Evolutionary conservation across 2,113 vertebrate genomes (phyloP).

Genomic region (Laticauda laticaudata): DNA sequence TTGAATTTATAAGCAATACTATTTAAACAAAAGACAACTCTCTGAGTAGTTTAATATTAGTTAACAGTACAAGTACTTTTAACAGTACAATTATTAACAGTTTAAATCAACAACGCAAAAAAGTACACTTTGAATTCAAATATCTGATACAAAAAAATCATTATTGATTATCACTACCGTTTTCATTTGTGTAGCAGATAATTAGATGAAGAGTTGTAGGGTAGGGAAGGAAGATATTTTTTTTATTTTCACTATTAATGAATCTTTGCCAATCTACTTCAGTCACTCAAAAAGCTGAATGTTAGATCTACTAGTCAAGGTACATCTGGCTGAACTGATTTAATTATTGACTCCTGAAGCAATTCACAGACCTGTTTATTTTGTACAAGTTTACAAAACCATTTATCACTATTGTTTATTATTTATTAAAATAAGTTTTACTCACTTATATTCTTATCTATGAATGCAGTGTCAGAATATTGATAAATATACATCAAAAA

Average conservation of each 20-base stretch:
- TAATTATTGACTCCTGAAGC: not conserved
- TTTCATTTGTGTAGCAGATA: not conserved
- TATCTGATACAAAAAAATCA: not conserved
- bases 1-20: not conserved
- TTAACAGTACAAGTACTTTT: not conserved
- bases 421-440: not conserved
- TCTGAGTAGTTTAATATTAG: not conserved
- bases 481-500: conserved; percentile 5
- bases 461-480: conserved; percentile 15
- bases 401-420: not conserved
- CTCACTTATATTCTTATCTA: not conserved
- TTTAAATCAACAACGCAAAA: not conserved
- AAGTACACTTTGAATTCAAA: not conserved
- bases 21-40: not conserved
- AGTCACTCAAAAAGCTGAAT: not conserved
- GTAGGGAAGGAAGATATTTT: not conserved
- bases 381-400: not conserved
- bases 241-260: not conserved
- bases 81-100: not conserved
- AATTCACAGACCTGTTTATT: not conserved
- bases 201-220: not conserved
- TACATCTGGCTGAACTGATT: not conserved
- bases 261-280: not conserved
- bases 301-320: not conserved
- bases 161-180: not conserved